phyloP scores from a whole-genome alignment of 2,113 vertebrate genomes.

The Barbus barbus region DNA sequence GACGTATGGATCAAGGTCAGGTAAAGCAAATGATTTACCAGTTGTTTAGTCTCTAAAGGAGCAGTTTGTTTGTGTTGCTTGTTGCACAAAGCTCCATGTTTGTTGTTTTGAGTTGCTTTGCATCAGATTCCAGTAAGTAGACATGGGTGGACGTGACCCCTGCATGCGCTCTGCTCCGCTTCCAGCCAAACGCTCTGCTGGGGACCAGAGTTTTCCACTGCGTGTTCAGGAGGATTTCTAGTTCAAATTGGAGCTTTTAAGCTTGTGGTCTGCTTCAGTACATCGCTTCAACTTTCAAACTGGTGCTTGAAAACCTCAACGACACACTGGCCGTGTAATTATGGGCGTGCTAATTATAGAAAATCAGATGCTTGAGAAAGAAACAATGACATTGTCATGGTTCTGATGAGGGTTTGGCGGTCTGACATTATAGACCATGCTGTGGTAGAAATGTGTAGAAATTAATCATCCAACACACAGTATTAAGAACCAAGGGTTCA shows the following conservation, averaged over 20 bases:
- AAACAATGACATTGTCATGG: neutral
- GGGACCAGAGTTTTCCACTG: neutral
- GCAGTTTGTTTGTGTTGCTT: neutral
- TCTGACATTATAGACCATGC: neutral
- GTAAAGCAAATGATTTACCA: neutral
- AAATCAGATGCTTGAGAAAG: neutral
- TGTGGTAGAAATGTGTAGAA: neutral
- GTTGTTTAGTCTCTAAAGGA: neutral
- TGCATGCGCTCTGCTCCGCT: too few species aligned
- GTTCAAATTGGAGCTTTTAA: neutral
- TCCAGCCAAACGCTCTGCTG: neutral
- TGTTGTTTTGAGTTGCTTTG: neutral
- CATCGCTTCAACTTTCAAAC: neutral
- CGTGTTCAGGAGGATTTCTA: too few species aligned
- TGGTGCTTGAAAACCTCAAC: neutral
- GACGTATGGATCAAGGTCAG: neutral
- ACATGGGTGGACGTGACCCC: neutral
- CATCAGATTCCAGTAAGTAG: slow-evolving; percentile 3
- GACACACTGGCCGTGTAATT: slow-evolving; percentile 13
- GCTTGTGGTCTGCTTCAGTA: neutral
- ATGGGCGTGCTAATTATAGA: slow-evolving; percentile 9
- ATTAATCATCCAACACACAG: too few species aligned
- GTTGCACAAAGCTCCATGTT: neutral
- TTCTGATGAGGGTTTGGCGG: neutral
- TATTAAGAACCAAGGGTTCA: too few species aligned